Evolutionary conservation across 2,113 vertebrate species (phyloP).

Genomic region (Rostratula benghalensis): DNA sequence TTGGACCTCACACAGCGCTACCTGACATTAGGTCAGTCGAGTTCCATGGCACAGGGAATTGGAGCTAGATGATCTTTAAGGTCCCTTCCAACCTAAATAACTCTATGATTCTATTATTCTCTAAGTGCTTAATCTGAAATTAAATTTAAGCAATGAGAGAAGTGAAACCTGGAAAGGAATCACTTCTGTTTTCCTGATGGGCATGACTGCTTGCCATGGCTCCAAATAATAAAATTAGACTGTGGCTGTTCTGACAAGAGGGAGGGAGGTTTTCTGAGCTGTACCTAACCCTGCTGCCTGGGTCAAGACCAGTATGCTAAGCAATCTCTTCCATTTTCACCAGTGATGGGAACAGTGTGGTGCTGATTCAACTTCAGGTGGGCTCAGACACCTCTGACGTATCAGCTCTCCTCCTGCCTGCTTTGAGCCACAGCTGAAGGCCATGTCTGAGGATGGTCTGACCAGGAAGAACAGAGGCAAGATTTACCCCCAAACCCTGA

Average conservation of each 20-base stretch:
- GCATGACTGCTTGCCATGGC: not conserved
- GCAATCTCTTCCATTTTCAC: not conserved
- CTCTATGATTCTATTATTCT: not conserved
- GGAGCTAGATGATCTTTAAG: not conserved
- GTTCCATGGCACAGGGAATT: not conserved
- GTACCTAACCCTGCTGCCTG: not conserved
- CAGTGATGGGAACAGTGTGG: not conserved
- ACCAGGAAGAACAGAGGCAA: not conserved
- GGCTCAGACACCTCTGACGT: not conserved
- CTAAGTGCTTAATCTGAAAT: not conserved
- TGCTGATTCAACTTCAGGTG: not conserved
- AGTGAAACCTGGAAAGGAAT: conserved; percentile 48
- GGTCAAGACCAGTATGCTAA: fast-evolving
- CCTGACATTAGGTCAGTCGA: not conserved
- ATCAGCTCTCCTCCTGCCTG: not conserved
- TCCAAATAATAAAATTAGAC: conserved; percentile 26
- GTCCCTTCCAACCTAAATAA: not conserved
- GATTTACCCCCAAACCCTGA: not conserved
- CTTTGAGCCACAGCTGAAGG: not conserved
- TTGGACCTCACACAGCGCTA: not conserved
- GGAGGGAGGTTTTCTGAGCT: not conserved
- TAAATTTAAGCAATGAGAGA: not conserved
- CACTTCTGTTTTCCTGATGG: not conserved
- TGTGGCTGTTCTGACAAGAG: not conserved
- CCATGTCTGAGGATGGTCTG: fast-evolving